Evolutionary conservation across 2,888 invertebrate genomes (phyloP), one percentile per base, ranked within the genome.

Genomic region (Adineta ricciae): DNA sequence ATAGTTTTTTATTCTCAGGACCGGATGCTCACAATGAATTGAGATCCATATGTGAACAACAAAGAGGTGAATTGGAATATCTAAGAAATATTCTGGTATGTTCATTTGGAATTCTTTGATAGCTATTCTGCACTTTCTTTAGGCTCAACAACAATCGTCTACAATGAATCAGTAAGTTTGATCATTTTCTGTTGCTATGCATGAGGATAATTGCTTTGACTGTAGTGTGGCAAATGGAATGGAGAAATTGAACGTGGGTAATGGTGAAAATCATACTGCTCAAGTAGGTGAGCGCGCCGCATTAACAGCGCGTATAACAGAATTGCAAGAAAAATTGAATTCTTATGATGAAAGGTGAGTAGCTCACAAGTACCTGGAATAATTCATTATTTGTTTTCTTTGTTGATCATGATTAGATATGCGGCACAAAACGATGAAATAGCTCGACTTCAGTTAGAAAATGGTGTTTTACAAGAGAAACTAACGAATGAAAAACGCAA

Each of bases 341-440:
- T 9, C 41, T 8, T 56, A 84, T 3, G 84, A 85, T 36, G 84
- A 84, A 82, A 38, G n/a, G 78, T 78, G 41, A 78, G 4, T 9
- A n/a, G 14, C 8, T 4, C 1, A n/a, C 36, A 46, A 5, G 11
- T 8, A 46, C 36, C 32, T 64, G 0, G 5, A 72, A 27, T 0
- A 32, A 2, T 14, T 32, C 19, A 14, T 14, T 36, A 2, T 64
- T 64, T 19, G 36, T 16, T 8, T 72, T 1, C 5, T 36, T 32
- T 32, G 8, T 36, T 72, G 36, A n/a, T n/a, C n/a, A n/a, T 46
- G 11, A 46, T 46, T 78, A 85, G 83, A 21, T 84, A 84, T 36
- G 27, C 78, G 14, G 54, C 73, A n/a, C 85, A 85, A 85, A 52
- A 73, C 9, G 85, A 85, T 49, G 84, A 85, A 32, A n/a, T 85